phyloP scores from a whole-genome alignment of 1,140 invertebrate genomes.

The Ephestia elutella region DNA sequence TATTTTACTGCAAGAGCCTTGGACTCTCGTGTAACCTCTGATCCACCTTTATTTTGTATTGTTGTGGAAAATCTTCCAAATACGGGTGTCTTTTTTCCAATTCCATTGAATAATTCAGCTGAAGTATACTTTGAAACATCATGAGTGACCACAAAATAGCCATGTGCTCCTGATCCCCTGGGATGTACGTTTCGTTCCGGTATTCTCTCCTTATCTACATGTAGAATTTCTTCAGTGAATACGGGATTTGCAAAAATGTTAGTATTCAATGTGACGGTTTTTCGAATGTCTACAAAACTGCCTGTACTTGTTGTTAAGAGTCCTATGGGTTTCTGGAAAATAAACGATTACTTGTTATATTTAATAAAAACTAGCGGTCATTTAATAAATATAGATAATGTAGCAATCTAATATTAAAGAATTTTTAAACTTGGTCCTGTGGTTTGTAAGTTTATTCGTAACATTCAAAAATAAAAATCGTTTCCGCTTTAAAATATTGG shows the following conservation, averaged over 20 bases:
- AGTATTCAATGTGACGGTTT: conserved; percentile 53
- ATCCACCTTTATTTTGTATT: conserved; percentile 87
- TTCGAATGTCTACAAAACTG: conserved; percentile 82
- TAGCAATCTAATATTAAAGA: too few species aligned
- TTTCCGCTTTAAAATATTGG: too few species aligned
- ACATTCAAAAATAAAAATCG: too few species aligned
- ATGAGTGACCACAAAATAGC: conserved; percentile 94
- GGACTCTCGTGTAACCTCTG: conserved; percentile 81
- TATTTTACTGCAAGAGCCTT: conserved; percentile 82
- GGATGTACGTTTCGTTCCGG: conserved; percentile 76
- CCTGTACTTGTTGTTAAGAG: conserved; percentile 81
- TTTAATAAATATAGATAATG: too few species aligned
- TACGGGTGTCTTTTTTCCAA: conserved; percentile 90
- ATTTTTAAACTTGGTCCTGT: too few species aligned
- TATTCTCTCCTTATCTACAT: conserved; percentile 6
- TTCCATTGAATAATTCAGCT: conserved; percentile 85
- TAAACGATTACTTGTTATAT: conserved; percentile 10
- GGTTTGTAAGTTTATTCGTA: too few species aligned
- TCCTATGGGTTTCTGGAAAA: conserved; percentile 68
- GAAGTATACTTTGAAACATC: conserved; percentile 90
- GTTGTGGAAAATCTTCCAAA: conserved; percentile 83
- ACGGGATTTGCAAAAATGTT: neutral
- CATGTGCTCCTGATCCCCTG: conserved; percentile 94
- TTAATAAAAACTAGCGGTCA: too few species aligned
- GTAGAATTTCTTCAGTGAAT: neutral